Conservation (phyloP, 2,113 vertebrate genomes). For the Stictonetta naevosa region DNA sequence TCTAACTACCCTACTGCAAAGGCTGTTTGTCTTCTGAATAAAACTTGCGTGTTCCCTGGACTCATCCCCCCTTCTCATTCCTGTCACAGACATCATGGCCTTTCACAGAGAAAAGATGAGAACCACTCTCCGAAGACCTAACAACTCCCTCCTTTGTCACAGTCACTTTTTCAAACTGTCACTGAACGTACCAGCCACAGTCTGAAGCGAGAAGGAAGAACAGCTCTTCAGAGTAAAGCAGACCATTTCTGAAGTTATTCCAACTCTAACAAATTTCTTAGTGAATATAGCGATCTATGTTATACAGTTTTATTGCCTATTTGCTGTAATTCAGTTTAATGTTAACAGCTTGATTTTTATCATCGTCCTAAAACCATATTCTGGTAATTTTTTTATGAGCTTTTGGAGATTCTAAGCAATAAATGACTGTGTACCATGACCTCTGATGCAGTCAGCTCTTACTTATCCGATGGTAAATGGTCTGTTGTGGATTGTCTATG, state of each 20-base stretch:
- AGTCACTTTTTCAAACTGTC: neutral
- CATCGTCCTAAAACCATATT: neutral
- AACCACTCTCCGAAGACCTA: neutral
- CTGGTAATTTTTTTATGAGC: neutral
- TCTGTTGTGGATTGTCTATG: neutral
- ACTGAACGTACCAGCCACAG: neutral
- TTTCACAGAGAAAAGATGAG: neutral
- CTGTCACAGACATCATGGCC: neutral
- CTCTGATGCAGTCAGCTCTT: neutral
- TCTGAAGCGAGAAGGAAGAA: neutral
- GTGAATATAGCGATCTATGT: neutral
- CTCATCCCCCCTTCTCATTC: neutral
- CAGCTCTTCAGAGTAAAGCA: neutral
- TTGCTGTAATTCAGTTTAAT: neutral
- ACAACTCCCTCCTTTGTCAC: conserved; percentile 14
- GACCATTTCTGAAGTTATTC: neutral
- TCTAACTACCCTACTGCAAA: neutral
- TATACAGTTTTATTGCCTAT: neutral
- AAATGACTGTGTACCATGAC: neutral
- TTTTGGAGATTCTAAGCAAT: neutral
- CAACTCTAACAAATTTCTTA: neutral
- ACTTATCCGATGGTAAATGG: neutral
- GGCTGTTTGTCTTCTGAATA: neutral
- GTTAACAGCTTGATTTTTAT: neutral
- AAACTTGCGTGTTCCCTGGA: neutral